These are phyloP conservation scores for Antheraea mylitta DNA, from an alignment of 1,140 invertebrate species.

Conservation along the genomic window DNA sequence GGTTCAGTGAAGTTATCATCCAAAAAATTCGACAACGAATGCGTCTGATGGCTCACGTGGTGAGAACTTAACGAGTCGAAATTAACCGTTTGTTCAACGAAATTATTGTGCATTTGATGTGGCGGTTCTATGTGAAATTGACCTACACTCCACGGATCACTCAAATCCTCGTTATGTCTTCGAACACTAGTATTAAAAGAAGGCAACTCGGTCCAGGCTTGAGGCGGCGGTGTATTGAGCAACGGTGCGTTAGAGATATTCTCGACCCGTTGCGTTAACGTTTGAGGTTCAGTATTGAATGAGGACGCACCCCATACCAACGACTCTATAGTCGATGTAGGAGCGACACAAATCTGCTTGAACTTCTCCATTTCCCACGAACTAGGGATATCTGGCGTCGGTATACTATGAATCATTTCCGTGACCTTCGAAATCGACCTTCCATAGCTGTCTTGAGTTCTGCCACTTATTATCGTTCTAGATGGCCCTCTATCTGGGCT, in stretches of 20 bases:
- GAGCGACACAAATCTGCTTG: conserved; percentile 33
- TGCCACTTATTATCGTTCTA: conserved; percentile 32
- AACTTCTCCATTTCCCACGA: conserved; percentile 50
- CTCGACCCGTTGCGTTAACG: conserved; percentile 39
- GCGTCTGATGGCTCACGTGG: conserved; percentile 44
- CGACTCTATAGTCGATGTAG: conserved; percentile 50
- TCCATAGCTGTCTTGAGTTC: conserved; percentile 50
- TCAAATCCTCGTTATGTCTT: conserved; percentile 36
- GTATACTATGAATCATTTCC: conserved; percentile 42
- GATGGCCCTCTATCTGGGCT: conserved; percentile 58
- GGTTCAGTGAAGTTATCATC: conserved; percentile 60
- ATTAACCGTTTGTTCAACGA: conserved; percentile 58
- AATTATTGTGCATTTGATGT: conserved; percentile 53
- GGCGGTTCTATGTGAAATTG: conserved; percentile 63
- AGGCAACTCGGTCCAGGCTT: conserved; percentile 45
- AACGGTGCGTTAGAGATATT: conserved; percentile 34
- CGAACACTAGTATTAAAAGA: conserved; percentile 45
- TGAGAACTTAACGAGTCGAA: conserved; percentile 51
- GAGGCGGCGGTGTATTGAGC: conserved; percentile 51
- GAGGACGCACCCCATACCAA: conserved; percentile 54
- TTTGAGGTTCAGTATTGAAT: conserved; percentile 37
- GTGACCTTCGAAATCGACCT: conserved; percentile 44
- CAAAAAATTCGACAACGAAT: conserved; percentile 51
- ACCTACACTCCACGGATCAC: conserved; percentile 60
- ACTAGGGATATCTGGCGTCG: conserved; percentile 36